These are phyloP conservation scores for Lagria hirta DNA, from an alignment of 2,888 invertebrate genomes.

Conservation along the genomic window DNA sequence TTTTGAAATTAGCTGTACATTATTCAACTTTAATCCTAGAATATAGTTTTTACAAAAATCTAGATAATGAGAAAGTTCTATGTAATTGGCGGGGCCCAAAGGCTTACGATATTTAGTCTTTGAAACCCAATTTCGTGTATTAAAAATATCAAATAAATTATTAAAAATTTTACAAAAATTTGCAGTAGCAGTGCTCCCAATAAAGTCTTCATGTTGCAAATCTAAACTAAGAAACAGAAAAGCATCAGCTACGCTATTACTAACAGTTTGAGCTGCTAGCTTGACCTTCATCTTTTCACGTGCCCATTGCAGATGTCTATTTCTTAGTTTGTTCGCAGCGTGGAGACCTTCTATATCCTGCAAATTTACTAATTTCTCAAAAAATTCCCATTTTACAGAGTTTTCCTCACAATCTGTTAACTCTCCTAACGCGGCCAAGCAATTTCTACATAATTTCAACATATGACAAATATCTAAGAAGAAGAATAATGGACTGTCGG, in stretches of 20 bases:
- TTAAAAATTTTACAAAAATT: conserved; percentile 31
- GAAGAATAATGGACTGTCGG: neutral
- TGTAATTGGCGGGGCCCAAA: neutral
- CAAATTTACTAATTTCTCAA: neutral
- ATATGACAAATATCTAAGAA: neutral
- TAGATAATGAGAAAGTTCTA: neutral
- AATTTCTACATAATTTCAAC: conserved; percentile 1
- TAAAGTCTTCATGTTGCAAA: conserved; percentile 21
- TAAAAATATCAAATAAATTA: conserved; percentile 34
- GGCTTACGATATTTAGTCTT: conserved; percentile 1
- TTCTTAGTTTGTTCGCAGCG: conserved; percentile 19
- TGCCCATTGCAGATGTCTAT: conserved; percentile 13
- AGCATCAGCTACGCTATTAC: conserved; percentile 31
- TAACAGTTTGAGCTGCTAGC: conserved; percentile 34
- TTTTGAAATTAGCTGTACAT: no score
- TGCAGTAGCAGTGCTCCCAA: conserved; percentile 28
- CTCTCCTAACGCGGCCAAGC: neutral
- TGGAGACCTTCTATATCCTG: conserved; percentile 3
- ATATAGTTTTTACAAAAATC: conserved; percentile 3
- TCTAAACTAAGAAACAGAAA: conserved; percentile 22
- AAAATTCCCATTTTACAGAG: neutral
- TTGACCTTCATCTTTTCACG: conserved; percentile 34
- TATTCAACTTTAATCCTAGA: neutral
- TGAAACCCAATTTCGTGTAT: conserved; percentile 11
- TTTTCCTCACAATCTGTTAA: neutral